Evolutionary conservation across 2,888 invertebrate genomes (phyloP), one percentile per base, ranked within the genome.

Genomic region (Notodonta dromedarius): DNA sequence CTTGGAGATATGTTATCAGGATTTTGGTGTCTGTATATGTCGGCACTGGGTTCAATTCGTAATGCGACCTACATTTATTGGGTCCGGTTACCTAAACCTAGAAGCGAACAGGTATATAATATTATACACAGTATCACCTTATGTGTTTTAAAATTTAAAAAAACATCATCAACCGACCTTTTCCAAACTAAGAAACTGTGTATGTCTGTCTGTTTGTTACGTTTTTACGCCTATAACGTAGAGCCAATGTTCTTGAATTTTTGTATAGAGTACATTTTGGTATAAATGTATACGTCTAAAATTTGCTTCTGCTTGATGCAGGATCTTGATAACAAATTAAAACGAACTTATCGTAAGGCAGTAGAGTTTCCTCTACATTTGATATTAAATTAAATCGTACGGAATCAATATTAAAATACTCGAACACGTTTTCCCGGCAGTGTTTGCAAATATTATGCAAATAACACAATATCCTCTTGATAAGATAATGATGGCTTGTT

Each of bases 1-100:
- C 86, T 83, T 80, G 82, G 16, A 80, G 84, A 86, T 86, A 87
- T 70, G 75, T 72, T 84, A 85, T 83, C 80, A 76, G 65, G 67
- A 58, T 66, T 65, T 70, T 58, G 61, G 52, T 59, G 70, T 73
- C 59, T 70, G 68, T 72, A 68, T 58, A 44, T 14, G 53, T 14
- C 16, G 11, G 32, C 13, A 13, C 54, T 59, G 62, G 61, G 64
- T 67, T 70, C 66, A 65, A 62, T 65, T 56, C 44, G 51, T 24
- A 60, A 60, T 60, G 57, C 35, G 53, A 53, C 53, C 53, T 39
- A 39, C 6, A 16, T 53, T 53, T 13, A 53, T 53, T 8, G 5
- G 16, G 32, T 35, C 16, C 53, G 35, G 35, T 35, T 35, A 53
- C 53, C 5, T 13, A 35, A 24, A 32, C 4, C 11, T 50, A 50